A percentile compares a stretch with the other conserved stretches of the same genome.
Evolutionary conservation across 2,113 vertebrate species (phyloP).

Genomic region (Addax nasomaculatus): DNA sequence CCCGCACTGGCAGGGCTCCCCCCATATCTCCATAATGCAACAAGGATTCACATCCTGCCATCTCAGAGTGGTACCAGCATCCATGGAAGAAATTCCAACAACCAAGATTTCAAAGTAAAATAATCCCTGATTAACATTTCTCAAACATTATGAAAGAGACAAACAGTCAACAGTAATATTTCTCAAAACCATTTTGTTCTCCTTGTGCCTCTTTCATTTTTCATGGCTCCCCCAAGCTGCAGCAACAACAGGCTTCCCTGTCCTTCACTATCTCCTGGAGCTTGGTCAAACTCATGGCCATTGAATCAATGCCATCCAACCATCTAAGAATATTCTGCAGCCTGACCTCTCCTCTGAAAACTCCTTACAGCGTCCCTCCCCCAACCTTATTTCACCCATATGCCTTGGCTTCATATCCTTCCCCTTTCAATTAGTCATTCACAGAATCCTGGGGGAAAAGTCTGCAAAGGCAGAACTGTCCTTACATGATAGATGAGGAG

Average conservation of each 20-base stretch:
- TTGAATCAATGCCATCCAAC: neutral
- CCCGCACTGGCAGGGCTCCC: rapidly evolving
- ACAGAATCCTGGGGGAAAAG: neutral
- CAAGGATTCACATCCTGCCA: neutral
- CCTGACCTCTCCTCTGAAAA: neutral
- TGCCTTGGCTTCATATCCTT: neutral
- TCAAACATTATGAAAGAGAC: neutral
- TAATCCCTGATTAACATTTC: neutral
- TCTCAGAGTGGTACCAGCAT: neutral
- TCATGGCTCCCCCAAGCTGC: neutral
- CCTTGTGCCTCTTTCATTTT: neutral
- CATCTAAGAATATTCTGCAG: neutral
- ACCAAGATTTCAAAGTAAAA: neutral
- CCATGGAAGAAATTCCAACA: neutral
- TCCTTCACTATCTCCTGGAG: neutral
- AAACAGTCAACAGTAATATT: neutral
- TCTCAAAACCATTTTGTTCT: neutral
- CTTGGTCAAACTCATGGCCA: neutral
- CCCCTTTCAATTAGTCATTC: neutral
- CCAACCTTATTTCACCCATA: neutral
- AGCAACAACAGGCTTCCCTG: neutral
- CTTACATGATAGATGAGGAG: neutral
- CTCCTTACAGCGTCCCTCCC: neutral
- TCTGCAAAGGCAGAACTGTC: neutral
- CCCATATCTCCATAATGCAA: neutral